phyloP scores from a whole-genome alignment of 2,797 vertebrate genomes.

The Hafferia zeledoni region DNA sequence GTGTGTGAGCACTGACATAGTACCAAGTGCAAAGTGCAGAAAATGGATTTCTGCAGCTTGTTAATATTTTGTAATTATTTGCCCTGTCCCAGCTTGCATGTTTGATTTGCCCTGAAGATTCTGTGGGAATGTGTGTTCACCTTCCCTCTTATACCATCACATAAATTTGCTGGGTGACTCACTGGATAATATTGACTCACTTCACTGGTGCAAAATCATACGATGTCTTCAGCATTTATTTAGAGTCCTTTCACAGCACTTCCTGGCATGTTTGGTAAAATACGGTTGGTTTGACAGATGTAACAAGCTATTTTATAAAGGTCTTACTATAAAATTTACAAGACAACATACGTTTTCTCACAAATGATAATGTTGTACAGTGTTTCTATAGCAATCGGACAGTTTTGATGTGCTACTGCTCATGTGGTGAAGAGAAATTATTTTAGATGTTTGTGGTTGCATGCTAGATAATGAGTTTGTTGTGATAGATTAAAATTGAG shows the following conservation, averaged over 20 bases:
- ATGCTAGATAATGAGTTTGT: neutral
- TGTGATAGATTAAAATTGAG: neutral
- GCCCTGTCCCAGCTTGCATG: neutral
- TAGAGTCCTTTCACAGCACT: neutral
- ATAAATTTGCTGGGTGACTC: conserved; percentile 15
- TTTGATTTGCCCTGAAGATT: conserved; percentile 45
- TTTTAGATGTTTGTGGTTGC: neutral
- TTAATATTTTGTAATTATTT: conserved; percentile 1
- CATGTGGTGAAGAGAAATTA: neutral
- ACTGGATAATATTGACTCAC: conserved; percentile 31
- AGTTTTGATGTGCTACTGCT: neutral
- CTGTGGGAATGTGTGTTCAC: conserved; percentile 11
- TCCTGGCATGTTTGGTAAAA: neutral
- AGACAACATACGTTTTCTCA: neutral
- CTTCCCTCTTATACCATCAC: neutral
- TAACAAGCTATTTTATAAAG: neutral
- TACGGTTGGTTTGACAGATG: neutral
- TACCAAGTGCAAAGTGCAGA: neutral
- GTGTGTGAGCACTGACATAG: neutral
- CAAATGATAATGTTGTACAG: neutral
- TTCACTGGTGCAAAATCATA: conserved; percentile 21
- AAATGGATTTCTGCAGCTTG: conserved; percentile 15
- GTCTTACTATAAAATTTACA: neutral
- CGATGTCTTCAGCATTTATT: conserved; percentile 17
- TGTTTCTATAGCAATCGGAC: neutral